Percentiles rank a stretch among this genome's conserved stretches.
Conservation (phyloP, 2,113 vertebrate species). For the Cathartes aura region DNA sequence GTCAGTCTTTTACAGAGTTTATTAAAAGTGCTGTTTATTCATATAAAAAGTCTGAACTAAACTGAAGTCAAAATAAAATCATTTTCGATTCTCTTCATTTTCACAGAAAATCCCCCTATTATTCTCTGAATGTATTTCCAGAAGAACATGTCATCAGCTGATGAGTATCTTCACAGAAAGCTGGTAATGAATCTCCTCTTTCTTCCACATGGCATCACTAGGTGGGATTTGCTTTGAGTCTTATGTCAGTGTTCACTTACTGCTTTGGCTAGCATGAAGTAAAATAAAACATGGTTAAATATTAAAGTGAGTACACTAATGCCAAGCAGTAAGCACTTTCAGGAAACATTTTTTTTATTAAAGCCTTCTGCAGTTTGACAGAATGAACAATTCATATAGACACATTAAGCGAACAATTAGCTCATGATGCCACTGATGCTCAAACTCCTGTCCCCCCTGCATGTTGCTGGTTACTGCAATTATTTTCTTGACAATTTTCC, state of each 20-base stretch:
- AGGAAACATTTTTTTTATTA: neutral
- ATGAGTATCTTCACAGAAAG: neutral
- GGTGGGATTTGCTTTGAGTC: neutral
- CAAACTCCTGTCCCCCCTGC: neutral
- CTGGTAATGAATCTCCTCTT: constrained; percentile 15
- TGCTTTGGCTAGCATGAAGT: constrained; percentile 86
- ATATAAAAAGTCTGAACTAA: constrained; percentile 80
- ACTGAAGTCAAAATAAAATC: constrained; percentile 41
- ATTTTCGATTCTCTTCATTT: constrained; percentile 36
- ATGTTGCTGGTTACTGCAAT: neutral
- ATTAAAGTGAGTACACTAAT: neutral
- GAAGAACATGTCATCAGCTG: neutral
- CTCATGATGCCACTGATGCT: neutral
- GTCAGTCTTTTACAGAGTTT: constrained; percentile 79
- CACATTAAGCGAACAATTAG: rapidly evolving
- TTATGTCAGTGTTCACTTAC: constrained; percentile 83
- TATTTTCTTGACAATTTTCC: neutral
- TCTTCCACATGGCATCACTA: neutral
- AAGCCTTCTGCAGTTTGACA: neutral
- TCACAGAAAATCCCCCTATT: constrained; percentile 21
- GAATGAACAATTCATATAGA: neutral
- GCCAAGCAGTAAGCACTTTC: neutral
- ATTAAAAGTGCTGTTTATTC: constrained; percentile 86
- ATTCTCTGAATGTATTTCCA: neutral
- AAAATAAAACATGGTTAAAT: constrained; percentile 67